phyloP scores from a whole-genome alignment of 2,113 vertebrate species.

The Lathamus discolor region DNA sequence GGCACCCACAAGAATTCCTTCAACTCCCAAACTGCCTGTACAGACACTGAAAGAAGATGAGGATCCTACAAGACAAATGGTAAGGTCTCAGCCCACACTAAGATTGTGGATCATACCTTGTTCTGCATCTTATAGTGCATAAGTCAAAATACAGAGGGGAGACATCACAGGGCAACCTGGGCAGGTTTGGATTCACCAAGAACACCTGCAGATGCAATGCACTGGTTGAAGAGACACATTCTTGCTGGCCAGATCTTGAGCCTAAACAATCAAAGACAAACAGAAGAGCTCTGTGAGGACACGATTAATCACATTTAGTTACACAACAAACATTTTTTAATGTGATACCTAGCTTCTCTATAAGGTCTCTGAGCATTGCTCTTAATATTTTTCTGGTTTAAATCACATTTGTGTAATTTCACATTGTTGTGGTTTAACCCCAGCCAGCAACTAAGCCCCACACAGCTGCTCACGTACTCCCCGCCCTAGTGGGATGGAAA shows the following conservation, averaged over 20 bases:
- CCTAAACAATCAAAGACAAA: neutral
- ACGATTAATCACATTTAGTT: neutral
- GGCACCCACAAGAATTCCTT: neutral
- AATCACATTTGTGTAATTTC: neutral
- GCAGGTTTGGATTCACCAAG: slow-evolving; percentile 34
- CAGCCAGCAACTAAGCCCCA: neutral
- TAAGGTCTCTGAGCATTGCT: neutral
- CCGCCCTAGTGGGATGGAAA: rapidly evolving
- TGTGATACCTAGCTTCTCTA: neutral
- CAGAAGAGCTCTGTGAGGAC: neutral
- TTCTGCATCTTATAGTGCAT: slow-evolving; percentile 39
- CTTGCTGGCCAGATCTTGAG: neutral
- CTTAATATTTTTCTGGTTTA: neutral
- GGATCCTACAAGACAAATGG: neutral
- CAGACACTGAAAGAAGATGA: neutral
- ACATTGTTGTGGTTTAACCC: neutral
- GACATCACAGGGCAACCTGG: slow-evolving; percentile 47
- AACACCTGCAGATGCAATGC: slow-evolving; percentile 16
- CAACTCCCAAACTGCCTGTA: neutral
- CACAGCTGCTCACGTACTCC: neutral
- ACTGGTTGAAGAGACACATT: neutral
- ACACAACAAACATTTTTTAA: neutral
- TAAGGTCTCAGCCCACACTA: neutral
- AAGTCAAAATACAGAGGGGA: neutral
- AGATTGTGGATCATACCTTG: slow-evolving; percentile 32